Base-by-base conservation (phyloP, 2,113 vertebrate genomes). In the Gadus macrocephalus region DNA sequence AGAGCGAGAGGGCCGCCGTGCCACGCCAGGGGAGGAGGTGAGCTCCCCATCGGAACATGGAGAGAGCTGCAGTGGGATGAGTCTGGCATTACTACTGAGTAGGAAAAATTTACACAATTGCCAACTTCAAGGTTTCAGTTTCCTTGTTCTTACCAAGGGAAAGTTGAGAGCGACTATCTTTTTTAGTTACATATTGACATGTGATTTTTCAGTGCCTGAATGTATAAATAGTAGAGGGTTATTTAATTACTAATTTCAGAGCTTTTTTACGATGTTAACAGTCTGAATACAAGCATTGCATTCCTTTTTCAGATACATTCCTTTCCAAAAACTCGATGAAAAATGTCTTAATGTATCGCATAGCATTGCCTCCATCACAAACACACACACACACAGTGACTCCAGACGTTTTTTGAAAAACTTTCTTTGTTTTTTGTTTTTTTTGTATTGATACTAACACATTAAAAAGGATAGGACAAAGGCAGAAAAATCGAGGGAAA, bases 141-240 rank as follows among this genome's bases (percentile, higher is more conserved):
- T 89, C 90, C 89, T 88, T 90, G 89, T 87, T 90, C 89, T 89
- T 90, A 87, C 78, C 81, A 86, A 89, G 89, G 88, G 83, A 84
- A 85, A 82, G 82, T 86, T 72, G 86, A 90, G 87, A 88, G 89
- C 78, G 81, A 91, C 87, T 90, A 91, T 90, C 88, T 91, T 91
- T 91, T 91, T 91, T 90, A 90, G 89, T 91, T 91, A 88, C 87
- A 89, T 90, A 89, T 87, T 90, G 88, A 90, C 89, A 90, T 91
- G 89, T 91, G 89, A 91, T 91, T 91, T 91, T 91, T 91, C 90
- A 91, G 90, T 91, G 90, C 90, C 90, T 91, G 90, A 91, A 91
- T 91, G 90, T 91, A 91, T 88, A 91, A 91, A 91, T 89, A 90
- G 90, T 90, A 89, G 86, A 91, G 83, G 89, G 90, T 91, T 91